Conservation (phyloP, 2,113 vertebrate genomes). For the Lycaon pictus region DNA sequence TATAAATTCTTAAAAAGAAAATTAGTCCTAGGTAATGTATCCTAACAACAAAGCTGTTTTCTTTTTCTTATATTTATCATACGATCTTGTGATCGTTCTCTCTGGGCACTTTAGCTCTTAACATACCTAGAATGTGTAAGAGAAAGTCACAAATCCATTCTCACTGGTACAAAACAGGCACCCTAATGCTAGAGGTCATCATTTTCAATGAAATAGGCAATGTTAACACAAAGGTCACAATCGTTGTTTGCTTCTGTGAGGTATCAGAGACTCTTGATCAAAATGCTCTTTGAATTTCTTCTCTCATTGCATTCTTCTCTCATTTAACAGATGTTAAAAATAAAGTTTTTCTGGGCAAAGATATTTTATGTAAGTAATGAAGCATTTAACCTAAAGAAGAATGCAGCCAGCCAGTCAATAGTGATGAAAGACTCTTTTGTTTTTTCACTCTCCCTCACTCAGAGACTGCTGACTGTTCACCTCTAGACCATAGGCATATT, state of each 20-base stretch:
- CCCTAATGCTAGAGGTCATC: background rate
- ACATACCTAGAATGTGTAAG: background rate
- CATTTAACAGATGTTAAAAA: background rate
- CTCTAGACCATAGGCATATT: background rate
- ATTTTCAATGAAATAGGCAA: background rate
- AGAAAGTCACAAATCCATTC: background rate
- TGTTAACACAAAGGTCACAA: background rate
- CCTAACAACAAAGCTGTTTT: background rate
- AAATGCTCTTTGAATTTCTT: conserved; percentile 55
- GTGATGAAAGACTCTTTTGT: background rate
- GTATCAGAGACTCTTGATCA: background rate
- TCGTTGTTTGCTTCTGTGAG: background rate
- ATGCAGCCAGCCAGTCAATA: background rate
- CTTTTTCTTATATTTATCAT: background rate
- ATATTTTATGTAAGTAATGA: background rate
- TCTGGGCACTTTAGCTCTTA: background rate
- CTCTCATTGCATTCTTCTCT: background rate
- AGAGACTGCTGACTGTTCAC: conserved; percentile 1
- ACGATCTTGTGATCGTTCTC: background rate
- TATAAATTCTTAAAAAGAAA: conserved; percentile 42
- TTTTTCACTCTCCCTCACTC: conserved; percentile 19
- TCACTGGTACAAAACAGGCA: background rate
- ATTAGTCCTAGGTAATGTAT: background rate
- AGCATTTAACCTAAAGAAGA: background rate
- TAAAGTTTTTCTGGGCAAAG: conserved; percentile 15